Conservation (phyloP, 1,140 invertebrate species). For the Brachystomella parvula region DNA sequence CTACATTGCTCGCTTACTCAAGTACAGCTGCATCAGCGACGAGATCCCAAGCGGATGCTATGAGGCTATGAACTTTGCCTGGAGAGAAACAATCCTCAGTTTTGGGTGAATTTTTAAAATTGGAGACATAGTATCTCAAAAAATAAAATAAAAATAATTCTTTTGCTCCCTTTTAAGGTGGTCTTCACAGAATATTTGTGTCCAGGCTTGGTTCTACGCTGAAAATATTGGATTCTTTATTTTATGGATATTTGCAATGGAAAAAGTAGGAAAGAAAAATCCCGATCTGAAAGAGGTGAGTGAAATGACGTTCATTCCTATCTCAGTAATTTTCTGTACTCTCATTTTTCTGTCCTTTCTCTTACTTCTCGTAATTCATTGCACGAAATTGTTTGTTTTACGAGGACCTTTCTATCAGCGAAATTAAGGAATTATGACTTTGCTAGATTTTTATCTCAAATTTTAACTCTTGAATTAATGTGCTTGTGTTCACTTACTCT, state of each 20-base stretch:
- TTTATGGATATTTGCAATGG: constrained; percentile 20
- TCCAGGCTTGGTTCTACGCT: constrained; percentile 33
- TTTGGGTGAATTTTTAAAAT: too few relatives aligned
- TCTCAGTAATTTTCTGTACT: background rate
- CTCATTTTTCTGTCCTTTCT: background rate
- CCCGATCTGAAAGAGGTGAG: background rate
- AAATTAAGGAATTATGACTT: background rate
- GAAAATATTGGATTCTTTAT: constrained; percentile 29
- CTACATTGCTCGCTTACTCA: constrained; percentile 25
- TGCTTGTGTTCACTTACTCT: too few relatives aligned
- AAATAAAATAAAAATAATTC: too few relatives aligned
- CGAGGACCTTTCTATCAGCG: constrained; percentile 2
- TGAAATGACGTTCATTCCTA: background rate
- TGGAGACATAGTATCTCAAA: too few relatives aligned
- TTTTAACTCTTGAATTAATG: too few relatives aligned
- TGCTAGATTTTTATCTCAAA: too few relatives aligned
- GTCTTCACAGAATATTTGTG: constrained; percentile 27
- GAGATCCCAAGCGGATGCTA: constrained; percentile 33
- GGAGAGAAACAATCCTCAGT: constrained; percentile 30
- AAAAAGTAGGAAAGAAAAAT: constrained; percentile 12
- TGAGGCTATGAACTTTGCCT: constrained; percentile 35
- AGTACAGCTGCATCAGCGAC: constrained; percentile 11
- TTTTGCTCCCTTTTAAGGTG: too few relatives aligned
- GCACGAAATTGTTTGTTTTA: constrained; percentile 4
- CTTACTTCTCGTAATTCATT: background rate